Evolutionary conservation across 1,140 invertebrate species (phyloP).

Genomic region (Euwallacea similis): DNA sequence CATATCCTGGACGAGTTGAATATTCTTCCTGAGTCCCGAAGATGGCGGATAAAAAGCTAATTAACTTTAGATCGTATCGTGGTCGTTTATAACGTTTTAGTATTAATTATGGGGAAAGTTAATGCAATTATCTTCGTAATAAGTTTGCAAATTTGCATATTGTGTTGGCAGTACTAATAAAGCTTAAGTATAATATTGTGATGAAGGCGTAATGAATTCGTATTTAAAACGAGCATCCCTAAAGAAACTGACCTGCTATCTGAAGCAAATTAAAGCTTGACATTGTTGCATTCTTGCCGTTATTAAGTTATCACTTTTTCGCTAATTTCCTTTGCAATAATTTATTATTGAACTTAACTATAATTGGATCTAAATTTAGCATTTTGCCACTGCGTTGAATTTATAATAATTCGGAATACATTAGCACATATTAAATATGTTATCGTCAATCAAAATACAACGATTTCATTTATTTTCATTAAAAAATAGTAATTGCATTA

Average conservation of each 20-base stretch:
- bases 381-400: not conserved
- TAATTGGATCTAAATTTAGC: not conserved
- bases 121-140: slow-evolving; percentile 16
- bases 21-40: slow-evolving; percentile 5
- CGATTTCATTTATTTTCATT: not conserved
- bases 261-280: no score
- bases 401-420: slow-evolving; percentile 1
- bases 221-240: no score
- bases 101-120: slow-evolving; percentile 29
- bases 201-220: no score
- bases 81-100: slow-evolving; percentile 15
- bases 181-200: not conserved
- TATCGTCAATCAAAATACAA: slow-evolving; percentile 6
- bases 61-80: slow-evolving; percentile 24
- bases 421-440: not conserved
- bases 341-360: no score
- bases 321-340: no score
- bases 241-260: no score
- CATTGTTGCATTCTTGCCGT: no score
- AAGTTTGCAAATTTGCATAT: slow-evolving; percentile 22
- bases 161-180: slow-evolving; percentile 10
- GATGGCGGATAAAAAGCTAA: slow-evolving; percentile 11
- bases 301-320: no score
- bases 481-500: slow-evolving; percentile 4
- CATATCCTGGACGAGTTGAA: no score